Evolutionary conservation across 2,888 invertebrate genomes (phyloP).

Genomic region (Cryptocheilus praepositus): DNA sequence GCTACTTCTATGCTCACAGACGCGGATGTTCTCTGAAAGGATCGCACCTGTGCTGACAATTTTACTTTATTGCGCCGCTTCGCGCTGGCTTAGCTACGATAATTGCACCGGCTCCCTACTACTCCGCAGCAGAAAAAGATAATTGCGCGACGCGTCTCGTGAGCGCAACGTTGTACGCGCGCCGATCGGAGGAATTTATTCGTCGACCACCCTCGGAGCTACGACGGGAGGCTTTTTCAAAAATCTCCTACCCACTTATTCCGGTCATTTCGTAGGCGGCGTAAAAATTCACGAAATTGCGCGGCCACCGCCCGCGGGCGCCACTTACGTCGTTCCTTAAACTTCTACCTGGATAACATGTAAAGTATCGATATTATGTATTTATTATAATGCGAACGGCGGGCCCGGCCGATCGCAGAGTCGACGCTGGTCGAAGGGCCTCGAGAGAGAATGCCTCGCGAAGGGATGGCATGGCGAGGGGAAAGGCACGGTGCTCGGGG

Average conservation of each 20-base stretch:
- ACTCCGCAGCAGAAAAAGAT: no score
- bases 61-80: no score
- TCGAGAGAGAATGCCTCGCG: slow-evolving; percentile 33
- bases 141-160: no score
- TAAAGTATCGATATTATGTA: slow-evolving; percentile 70
- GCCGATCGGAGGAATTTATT: background rate
- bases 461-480: slow-evolving; percentile 38
- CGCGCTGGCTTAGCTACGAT: no score
- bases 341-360: slow-evolving; percentile 52
- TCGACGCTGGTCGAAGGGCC: slow-evolving; percentile 39
- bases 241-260: no score
- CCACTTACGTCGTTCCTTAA: slow-evolving; percentile 47
- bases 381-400: slow-evolving; percentile 66
- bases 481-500: slow-evolving; percentile 20
- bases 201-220: slow-evolving; percentile 3
- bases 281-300: slow-evolving; percentile 61
- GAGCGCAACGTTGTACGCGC: no score
- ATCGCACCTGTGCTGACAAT: no score
- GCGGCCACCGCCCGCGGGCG: slow-evolving; percentile 45
- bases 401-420: slow-evolving; percentile 36
- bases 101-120: no score
- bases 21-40: no score
- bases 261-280: slow-evolving; percentile 33
- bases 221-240: slow-evolving; percentile 10
- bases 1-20: no score